Conservation (phyloP, 2,888 invertebrate genomes). For the Plebejus anna region DNA sequence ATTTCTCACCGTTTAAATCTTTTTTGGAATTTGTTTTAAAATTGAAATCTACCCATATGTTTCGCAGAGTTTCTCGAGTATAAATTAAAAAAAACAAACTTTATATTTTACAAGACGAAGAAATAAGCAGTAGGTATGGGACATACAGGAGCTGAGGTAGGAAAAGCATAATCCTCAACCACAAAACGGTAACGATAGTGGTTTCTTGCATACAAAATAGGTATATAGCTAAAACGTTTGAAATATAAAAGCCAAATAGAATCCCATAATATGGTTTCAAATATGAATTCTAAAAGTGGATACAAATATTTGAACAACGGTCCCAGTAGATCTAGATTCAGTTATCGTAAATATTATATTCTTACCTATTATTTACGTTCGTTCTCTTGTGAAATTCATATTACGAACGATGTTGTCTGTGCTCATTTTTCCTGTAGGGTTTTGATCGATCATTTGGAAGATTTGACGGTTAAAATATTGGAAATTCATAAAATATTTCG, state of each 20-base stretch:
- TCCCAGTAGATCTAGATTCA: neutral
- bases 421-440: neutral
- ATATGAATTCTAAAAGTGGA: conserved; percentile 1
- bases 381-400: conserved; percentile 2
- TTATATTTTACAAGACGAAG: no score
- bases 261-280: conserved; percentile 8
- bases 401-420: neutral
- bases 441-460: neutral
- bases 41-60: no score
- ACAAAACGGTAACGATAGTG: neutral
- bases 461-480: neutral
- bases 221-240: neutral
- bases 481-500: neutral
- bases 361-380: conserved; percentile 9
- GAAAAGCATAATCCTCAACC: neutral
- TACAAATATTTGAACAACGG: conserved; percentile 27
- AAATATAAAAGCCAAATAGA: conserved; percentile 12
- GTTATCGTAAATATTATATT: conserved; percentile 4
- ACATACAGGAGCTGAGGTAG: neutral
- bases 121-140: no score
- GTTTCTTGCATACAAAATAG: neutral
- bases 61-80: no score
- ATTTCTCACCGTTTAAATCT: no score
- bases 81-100: no score
- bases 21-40: no score